A percentile compares a stretch with the other conserved stretches of the same genome.
These are phyloP conservation scores for Pheosia tremula DNA, from an alignment of 2,888 invertebrate genomes.

Conservation along the genomic window DNA sequence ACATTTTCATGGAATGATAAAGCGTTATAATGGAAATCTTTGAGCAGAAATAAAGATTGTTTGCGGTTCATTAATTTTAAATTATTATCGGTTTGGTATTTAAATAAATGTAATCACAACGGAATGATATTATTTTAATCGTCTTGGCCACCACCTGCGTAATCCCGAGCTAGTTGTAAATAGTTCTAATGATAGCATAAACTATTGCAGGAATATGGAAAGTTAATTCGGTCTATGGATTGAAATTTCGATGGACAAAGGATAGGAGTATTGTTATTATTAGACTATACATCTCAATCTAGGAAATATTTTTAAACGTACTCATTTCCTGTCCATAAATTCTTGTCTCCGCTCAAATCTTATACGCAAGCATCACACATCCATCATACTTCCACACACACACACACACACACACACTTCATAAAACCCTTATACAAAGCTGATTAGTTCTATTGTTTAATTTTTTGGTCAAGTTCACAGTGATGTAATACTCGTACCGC, in stretches of 20 bases:
- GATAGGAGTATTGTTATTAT: no score
- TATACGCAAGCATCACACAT: background rate
- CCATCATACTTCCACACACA: background rate
- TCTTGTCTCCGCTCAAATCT: no score
- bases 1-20: constrained; percentile 27
- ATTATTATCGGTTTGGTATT: background rate
- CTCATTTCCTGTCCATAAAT: no score
- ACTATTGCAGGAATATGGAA: no score
- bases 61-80: constrained; percentile 13
- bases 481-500: constrained; percentile 38
- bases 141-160: no score
- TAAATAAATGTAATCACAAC: background rate
- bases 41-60: constrained; percentile 20
- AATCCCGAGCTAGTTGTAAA: no score
- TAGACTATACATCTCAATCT: no score
- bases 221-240: no score
- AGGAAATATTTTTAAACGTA: no score
- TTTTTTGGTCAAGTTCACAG: constrained; percentile 10
- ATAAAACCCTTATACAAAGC: constrained; percentile 14
- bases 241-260: no score
- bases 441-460: constrained; percentile 13
- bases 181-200: no score
- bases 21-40: constrained; percentile 24
- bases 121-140: background rate
- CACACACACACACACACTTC: background rate